Evolutionary conservation across 2,888 invertebrate species (phyloP).

Genomic region (Bombylius discolor): DNA sequence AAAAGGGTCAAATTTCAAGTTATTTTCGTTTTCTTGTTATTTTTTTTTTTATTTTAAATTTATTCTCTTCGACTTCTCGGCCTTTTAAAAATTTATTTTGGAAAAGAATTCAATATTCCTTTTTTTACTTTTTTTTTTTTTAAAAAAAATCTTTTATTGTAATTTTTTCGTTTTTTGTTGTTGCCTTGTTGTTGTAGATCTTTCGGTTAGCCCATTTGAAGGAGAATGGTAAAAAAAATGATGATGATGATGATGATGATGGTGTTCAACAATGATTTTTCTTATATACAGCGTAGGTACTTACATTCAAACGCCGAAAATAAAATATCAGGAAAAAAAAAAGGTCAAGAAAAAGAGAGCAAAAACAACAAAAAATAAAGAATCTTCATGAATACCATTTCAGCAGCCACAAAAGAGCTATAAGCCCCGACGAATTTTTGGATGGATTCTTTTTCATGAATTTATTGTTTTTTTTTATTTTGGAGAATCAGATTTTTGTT

Average conservation of each 20-base stretch:
- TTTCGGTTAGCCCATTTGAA: too few relatives aligned
- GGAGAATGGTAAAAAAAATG: too few relatives aligned
- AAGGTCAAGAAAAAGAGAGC: not conserved
- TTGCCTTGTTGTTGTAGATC: too few relatives aligned
- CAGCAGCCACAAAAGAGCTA: not conserved
- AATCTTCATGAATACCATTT: not conserved
- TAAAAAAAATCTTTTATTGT: too few relatives aligned
- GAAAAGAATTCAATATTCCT: not conserved
- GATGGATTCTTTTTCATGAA: not conserved
- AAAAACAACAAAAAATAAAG: not conserved
- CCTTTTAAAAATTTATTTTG: slow-evolving; percentile 7
- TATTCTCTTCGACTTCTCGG: slow-evolving; percentile 5
- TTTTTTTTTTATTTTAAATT: not conserved
- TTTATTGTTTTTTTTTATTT: not conserved
- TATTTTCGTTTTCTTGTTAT: not conserved
- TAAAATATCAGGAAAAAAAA: not conserved
- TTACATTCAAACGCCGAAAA: not conserved
- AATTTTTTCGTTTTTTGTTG: not conserved
- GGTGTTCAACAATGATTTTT: not conserved
- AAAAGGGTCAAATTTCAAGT: slow-evolving; percentile 7
- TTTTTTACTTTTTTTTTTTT: too few relatives aligned
- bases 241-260: not conserved
- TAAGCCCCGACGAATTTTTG: not conserved
- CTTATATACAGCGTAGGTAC: not conserved
- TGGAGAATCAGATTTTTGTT: not conserved